phyloP scores from a whole-genome alignment of 2,797 vertebrate genomes.

The Tokudaia tokunoshimensis region DNA sequence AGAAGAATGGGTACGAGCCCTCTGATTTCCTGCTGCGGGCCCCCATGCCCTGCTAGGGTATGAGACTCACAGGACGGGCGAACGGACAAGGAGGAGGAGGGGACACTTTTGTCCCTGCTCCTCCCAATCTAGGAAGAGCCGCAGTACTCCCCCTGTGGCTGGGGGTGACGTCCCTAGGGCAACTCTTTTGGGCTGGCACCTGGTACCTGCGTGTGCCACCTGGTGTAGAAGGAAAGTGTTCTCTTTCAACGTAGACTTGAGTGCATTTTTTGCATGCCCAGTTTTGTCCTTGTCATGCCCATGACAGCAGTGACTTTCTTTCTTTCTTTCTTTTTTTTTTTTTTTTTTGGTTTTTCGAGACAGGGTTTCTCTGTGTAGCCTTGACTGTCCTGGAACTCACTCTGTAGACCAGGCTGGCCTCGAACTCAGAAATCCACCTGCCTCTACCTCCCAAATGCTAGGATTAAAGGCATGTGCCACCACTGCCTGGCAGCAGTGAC shows the following conservation, averaged over 20 bases:
- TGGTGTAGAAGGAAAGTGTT: neutral
- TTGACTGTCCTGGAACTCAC: no score
- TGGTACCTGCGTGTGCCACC: neutral
- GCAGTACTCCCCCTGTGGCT: neutral
- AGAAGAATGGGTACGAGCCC: conserved; percentile 94
- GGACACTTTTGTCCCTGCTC: neutral
- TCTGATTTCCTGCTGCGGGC: rapidly evolving
- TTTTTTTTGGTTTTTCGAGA: no score
- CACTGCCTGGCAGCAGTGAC: no score
- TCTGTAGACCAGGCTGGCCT: no score
- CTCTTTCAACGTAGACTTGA: neutral
- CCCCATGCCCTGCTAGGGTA: neutral
- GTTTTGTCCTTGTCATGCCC: neutral
- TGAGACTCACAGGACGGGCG: neutral
- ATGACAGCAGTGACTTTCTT: neutral
- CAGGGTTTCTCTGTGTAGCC: no score
- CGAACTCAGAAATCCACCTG: no score
- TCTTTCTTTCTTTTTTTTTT: neutral
- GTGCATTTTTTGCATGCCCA: neutral
- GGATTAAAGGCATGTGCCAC: no score
- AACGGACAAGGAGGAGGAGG: neutral
- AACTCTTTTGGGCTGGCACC: neutral
- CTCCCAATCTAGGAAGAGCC: neutral
- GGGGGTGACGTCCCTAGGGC: neutral
- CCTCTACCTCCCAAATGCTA: no score